Conservation (phyloP, 2,113 vertebrate species). For the Platanista minor region DNA sequence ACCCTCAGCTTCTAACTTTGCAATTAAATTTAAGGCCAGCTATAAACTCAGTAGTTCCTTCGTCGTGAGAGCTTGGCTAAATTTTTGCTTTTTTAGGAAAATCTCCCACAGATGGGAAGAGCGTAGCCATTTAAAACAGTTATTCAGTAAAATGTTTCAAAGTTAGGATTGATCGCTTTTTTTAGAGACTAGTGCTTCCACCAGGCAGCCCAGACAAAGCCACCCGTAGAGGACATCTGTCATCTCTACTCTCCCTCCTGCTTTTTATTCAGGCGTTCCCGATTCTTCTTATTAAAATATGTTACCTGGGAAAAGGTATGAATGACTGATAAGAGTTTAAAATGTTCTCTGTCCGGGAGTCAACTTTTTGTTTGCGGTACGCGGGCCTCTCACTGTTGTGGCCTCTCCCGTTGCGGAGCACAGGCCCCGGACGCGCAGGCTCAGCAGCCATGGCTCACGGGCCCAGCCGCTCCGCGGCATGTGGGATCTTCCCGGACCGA, state of each 20-base stretch:
- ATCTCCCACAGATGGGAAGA: not conserved
- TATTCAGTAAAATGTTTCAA: not conserved
- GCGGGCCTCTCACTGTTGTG: too few relatives aligned
- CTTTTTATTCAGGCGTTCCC: not conserved
- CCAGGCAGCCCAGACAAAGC: not conserved
- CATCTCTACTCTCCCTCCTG: not conserved
- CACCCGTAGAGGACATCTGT: not conserved
- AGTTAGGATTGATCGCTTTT: not conserved
- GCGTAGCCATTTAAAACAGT: not conserved
- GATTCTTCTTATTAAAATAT: not conserved
- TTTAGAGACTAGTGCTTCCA: not conserved
- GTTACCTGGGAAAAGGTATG: not conserved
- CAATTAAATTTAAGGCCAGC: not conserved
- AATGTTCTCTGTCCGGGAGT: not conserved
- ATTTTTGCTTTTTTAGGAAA: not conserved
- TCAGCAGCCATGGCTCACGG: too few relatives aligned
- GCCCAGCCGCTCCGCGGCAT: too few relatives aligned
- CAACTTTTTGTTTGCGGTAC: too few relatives aligned
- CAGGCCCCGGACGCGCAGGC: too few relatives aligned
- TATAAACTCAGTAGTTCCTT: not conserved
- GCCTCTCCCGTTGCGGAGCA: too few relatives aligned
- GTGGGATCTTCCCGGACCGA: too few relatives aligned
- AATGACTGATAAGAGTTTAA: not conserved
- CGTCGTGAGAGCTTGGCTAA: not conserved
- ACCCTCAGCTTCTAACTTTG: not conserved